Evolutionary conservation across 2,888 invertebrate species (phyloP), one percentile per base, ranked within the genome.

Genomic region (Spilosoma lubricipeda): DNA sequence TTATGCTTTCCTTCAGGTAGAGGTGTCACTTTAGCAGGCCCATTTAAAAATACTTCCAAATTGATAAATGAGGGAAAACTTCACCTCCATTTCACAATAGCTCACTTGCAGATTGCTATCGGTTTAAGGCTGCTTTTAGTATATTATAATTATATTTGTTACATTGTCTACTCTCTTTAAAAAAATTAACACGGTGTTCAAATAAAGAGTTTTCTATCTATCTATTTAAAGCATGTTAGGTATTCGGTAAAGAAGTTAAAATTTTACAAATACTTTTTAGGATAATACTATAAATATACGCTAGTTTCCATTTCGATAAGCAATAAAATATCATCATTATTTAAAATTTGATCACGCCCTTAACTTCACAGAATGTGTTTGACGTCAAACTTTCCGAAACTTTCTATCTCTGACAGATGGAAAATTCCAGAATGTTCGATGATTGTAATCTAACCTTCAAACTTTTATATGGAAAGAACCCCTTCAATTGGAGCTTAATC

Each of bases 391-490:
- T 80, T 80, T 79, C 75, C 79, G 77, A 81, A 76, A 77, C 59
- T 30, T 18, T 27, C 67, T 71, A 68, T 74, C 72, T 72, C 76
- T 84, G 77, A 75, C 70, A 77, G 78, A 67, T 75, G 36, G 72
- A 70, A 78, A 82, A 59, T 80, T 77, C 18, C 67, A 18, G 65
- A 23, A 77, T 78, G 52, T 82, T 78, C 73, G 74, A 78, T 82
- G 82, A 82, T 82, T 82, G 76, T 82, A 84, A 80, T 84, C 78
- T 77, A 42, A 66, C 67, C 67, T 77, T 69, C 48, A 42, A 20
- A 39, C 30, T 42, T 9, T 45, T 18, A 67, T 63, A 63, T 63
- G 63, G 45, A 30, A 48, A 67, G 45, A 67, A 67, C 27, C 42
- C 13, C 42, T 67, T 9, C 45, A n/a, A 27, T 67, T 42, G 42